Evolutionary conservation across 2,797 vertebrate species (phyloP), one percentile per base, ranked within the genome.

Genomic region (Cetoscarus ocellatus): DNA sequence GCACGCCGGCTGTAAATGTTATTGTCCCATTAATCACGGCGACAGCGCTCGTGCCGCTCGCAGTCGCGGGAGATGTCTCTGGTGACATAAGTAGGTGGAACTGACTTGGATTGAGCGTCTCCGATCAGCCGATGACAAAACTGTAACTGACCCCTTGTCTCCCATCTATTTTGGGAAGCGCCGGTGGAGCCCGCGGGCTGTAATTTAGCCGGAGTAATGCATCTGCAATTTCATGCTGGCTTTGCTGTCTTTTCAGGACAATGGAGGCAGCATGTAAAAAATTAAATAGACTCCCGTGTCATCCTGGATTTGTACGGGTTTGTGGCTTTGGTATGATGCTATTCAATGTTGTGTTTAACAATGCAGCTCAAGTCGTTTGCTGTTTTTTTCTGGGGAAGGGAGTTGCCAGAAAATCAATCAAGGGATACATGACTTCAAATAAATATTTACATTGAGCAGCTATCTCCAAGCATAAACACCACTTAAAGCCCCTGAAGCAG

Each of bases 21-120:
- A 91, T 86, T 88, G 82, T 84, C 55, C 62, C 77, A 87, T 91
- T 88, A 86, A 91, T 92, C 87, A 92, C 79, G 84, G 80, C 49
- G 87, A 78, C 86, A 84, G 80, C 47, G 60, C 64, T 55, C 8
- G 39, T 70, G 63, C 63, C 70, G 73, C 65, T 88, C 79, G 80
- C 64, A 80, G 75, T 82, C 55, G 64, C 9, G 42, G 73, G 84
- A 82, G 73, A 70, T 60, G 70, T 84, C 75, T 82, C 55, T 54
- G 45, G 75, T 82, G 85, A 84, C 86, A 80, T 57, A 78, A 86
- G 80, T 71, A 61, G 79, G 79, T 74, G 67, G 73, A 79, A 73
- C 62, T 51, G 63, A 61, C 76, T 74, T 19, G 39, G 49, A 75
- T 60, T 75, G 80, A 82, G 56, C 62, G 38, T 66, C 58, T 83